Conservation (phyloP, 2,113 vertebrate genomes). For the Dasyornis broadbenti region DNA sequence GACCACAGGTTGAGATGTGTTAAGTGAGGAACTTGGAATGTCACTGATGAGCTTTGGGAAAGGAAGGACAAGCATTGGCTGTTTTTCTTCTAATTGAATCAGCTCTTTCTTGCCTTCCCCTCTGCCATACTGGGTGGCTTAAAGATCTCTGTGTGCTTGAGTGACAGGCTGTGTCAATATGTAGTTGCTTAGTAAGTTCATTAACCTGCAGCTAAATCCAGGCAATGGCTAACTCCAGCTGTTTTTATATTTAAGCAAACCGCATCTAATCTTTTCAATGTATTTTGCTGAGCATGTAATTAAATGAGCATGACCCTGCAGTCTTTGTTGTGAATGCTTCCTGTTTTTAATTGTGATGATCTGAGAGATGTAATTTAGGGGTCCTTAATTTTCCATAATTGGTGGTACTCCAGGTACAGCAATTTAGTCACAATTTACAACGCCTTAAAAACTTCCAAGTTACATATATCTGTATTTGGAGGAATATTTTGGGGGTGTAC, state of each 20-base stretch:
- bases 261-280: conserved; percentile 45
- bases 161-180: conserved; percentile 38
- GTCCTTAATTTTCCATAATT: conserved; percentile 42
- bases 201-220: conserved; percentile 41
- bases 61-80: neutral
- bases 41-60: neutral
- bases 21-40: neutral
- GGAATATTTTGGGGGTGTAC: neutral
- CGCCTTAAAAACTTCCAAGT: neutral
- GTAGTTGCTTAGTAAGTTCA: conserved; percentile 35
- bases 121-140: neutral
- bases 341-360: conserved; percentile 62
- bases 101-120: neutral
- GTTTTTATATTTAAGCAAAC: conserved; percentile 33
- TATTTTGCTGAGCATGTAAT: conserved; percentile 61
- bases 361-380: conserved; percentile 19
- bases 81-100: neutral
- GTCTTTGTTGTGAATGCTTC: conserved; percentile 59
- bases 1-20: neutral
- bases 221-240: conserved; percentile 44
- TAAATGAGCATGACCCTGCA: conserved; percentile 66
- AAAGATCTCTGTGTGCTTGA: conserved; percentile 36
- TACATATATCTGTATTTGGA: neutral
- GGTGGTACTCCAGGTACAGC: neutral
- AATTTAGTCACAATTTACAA: neutral